phyloP scores from a whole-genome alignment of 2,888 invertebrate species.

The Drosophila meridiana region DNA sequence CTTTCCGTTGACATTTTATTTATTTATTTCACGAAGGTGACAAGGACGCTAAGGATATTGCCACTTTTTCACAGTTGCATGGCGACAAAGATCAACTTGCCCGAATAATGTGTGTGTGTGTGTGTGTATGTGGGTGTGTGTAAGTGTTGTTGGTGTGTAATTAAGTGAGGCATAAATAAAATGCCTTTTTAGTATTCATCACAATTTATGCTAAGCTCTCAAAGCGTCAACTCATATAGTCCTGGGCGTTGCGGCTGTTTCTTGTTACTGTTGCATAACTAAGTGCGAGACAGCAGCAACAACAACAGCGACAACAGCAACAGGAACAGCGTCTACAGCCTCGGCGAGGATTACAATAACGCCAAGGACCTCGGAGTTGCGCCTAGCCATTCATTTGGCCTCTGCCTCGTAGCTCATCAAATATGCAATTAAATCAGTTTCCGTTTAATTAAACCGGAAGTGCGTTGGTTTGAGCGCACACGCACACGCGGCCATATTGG shows the following conservation, averaged over 20 bases:
- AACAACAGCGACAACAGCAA: conserved; percentile 9
- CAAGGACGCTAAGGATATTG: conserved; percentile 51
- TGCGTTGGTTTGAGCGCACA: conserved; percentile 71
- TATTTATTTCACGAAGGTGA: conserved; percentile 70
- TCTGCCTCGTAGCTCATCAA: conserved; percentile 81
- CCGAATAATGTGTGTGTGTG: conserved; percentile 1
- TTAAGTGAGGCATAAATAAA: conserved; percentile 80
- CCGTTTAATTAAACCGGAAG: conserved; percentile 84
- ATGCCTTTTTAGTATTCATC: conserved; percentile 83
- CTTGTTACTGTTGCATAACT: conserved; percentile 59
- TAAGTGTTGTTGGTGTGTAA: conserved; percentile 55
- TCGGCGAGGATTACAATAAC: conserved; percentile 43
- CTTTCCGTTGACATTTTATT: conserved; percentile 60
- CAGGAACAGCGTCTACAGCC: conserved; percentile 16
- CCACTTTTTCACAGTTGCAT: conserved; percentile 44
- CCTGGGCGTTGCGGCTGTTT: conserved; percentile 35
- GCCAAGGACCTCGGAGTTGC: conserved; percentile 31
- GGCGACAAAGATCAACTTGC: conserved; percentile 45
- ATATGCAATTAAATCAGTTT: conserved; percentile 85
- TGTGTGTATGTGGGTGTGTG: conserved; percentile 10
- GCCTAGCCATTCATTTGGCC: conserved; percentile 62
- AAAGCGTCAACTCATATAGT: conserved; percentile 69
- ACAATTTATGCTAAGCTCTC: conserved; percentile 82
- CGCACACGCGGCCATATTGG: conserved; percentile 57
- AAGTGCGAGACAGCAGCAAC: conserved; percentile 47